Evolutionary conservation across 2,113 vertebrate species (phyloP).

Genomic region (Calyptomena viridis): DNA sequence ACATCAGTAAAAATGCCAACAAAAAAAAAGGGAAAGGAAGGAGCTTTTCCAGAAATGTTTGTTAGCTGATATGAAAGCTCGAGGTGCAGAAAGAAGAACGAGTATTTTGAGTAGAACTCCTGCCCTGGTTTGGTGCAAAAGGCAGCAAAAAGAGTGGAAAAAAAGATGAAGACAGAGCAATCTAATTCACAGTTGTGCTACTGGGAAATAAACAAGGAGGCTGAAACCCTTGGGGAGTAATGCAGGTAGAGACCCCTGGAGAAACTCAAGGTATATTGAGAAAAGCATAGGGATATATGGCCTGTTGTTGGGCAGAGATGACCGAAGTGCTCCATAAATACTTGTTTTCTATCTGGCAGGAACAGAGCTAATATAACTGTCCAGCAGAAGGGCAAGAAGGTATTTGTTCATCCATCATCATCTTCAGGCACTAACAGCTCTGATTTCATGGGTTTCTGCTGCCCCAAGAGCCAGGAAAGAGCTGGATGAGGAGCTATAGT

Average conservation of each 20-base stretch:
- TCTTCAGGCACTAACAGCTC: not conserved
- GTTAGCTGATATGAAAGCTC: not conserved
- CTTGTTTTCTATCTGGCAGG: not conserved
- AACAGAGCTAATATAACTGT: not conserved
- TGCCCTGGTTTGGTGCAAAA: not conserved
- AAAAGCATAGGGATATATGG: rapidly evolving
- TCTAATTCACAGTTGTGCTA: not conserved
- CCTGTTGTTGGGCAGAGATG: not conserved
- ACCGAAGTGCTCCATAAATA: not conserved
- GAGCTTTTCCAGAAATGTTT: not conserved
- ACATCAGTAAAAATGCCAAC: not conserved
- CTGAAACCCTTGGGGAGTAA: not conserved
- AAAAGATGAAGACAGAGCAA: not conserved
- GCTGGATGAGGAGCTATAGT: not conserved
- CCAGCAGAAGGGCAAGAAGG: not conserved
- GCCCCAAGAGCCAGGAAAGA: not conserved
- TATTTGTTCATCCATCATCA: conserved; percentile 1
- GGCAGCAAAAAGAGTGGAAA: not conserved
- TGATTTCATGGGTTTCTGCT: not conserved
- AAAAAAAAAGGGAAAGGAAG: not conserved
- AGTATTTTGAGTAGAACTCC: not conserved
- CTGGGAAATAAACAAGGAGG: not conserved
- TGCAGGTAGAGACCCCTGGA: not conserved
- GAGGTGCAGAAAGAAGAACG: not conserved
- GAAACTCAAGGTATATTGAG: not conserved